Evolutionary conservation across 2,113 vertebrate species (phyloP).

Genomic region (Gymnocephalus cernua): DNA sequence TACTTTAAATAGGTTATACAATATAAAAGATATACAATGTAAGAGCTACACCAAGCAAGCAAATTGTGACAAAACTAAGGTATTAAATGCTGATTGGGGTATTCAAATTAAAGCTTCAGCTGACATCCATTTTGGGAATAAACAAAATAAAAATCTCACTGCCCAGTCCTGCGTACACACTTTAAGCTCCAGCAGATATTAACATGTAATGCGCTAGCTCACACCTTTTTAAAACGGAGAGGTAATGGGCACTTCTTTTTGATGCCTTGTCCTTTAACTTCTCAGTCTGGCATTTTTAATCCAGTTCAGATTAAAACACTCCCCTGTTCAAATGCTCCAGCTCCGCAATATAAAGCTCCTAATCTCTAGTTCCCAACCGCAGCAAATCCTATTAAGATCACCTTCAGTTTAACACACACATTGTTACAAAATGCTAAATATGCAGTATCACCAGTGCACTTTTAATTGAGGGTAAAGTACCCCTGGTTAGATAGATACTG

Average conservation of each 20-base stretch:
- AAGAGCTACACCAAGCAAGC: not conserved
- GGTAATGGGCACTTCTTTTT: slow-evolving; percentile 70
- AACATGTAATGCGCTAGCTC: slow-evolving; percentile 68
- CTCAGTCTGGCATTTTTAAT: slow-evolving; percentile 76
- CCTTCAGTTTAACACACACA: slow-evolving; percentile 85
- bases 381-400: slow-evolving; percentile 89
- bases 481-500: slow-evolving; percentile 70
- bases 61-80: not conserved
- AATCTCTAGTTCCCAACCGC: slow-evolving; percentile 86
- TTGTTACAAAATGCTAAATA: slow-evolving; percentile 87
- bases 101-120: not conserved
- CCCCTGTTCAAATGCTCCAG: slow-evolving; percentile 74
- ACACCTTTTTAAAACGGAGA: slow-evolving; percentile 62
- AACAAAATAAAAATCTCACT: not conserved
- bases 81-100: not conserved
- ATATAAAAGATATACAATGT: not conserved
- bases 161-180: slow-evolving; percentile 4
- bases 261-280: slow-evolving; percentile 77
- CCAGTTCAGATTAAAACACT: slow-evolving; percentile 83
- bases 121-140: not conserved
- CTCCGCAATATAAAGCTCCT: slow-evolving; percentile 82
- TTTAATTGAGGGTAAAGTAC: slow-evolving; percentile 85
- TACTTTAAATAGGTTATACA: not conserved
- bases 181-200: slow-evolving; percentile 44
- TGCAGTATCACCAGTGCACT: slow-evolving; percentile 78